phyloP scores from a whole-genome alignment of 2,113 vertebrate genomes.

The Tinamus guttatus region DNA sequence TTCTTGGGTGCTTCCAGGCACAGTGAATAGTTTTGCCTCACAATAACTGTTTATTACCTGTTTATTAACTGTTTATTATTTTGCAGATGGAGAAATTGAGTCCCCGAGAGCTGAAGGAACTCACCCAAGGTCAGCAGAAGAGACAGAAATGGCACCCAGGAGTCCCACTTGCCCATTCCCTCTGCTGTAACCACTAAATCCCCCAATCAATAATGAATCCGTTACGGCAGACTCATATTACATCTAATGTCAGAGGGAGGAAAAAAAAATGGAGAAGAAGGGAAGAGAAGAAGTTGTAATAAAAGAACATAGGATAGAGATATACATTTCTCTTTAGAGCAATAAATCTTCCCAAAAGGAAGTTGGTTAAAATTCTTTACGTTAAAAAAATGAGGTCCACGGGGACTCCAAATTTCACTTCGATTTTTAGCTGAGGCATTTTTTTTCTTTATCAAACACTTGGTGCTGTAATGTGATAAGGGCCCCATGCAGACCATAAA shows the following conservation, averaged over 20 bases:
- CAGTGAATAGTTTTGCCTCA: background rate
- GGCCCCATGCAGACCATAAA: slow-evolving; percentile 84
- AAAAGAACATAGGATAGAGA: slow-evolving; percentile 78
- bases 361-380: slow-evolving; percentile 81
- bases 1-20: background rate
- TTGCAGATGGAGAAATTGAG: slow-evolving; percentile 9
- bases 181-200: slow-evolving; percentile 65
- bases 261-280: slow-evolving; percentile 43
- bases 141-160: background rate
- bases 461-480: slow-evolving; percentile 85
- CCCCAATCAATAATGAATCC: slow-evolving; percentile 75
- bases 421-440: slow-evolving; percentile 83
- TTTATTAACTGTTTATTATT: background rate
- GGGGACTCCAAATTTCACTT: slow-evolving; percentile 82
- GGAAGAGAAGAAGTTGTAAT: slow-evolving; percentile 70
- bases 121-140: slow-evolving; percentile 25
- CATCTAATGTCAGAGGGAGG: slow-evolving; percentile 66
- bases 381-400: slow-evolving; percentile 80
- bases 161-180: background rate
- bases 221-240: slow-evolving; percentile 74
- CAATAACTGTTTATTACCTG: fast-evolving
- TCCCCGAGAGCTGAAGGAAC: background rate
- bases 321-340: slow-evolving; percentile 76
- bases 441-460: slow-evolving; percentile 84
- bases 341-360: slow-evolving; percentile 82